These are phyloP conservation scores for Bergia puertoricense DNA, from an alignment of 92 coral and sea anemone genomes.

Conservation along the genomic window DNA sequence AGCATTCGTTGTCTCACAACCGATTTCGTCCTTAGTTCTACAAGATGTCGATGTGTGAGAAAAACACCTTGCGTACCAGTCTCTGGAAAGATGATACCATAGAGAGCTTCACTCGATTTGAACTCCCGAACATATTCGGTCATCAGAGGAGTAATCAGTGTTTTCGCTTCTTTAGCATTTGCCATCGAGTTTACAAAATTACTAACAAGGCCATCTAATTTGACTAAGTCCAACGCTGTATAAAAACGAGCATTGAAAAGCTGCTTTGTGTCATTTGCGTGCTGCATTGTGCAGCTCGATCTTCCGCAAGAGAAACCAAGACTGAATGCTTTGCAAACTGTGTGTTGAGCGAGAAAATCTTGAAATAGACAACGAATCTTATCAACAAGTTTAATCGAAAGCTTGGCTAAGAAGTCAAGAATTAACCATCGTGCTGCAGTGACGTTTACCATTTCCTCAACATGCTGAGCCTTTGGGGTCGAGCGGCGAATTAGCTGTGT, in stretches of 20 bases:
- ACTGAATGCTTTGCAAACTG: conserved; percentile 13
- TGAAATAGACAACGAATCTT: conserved; percentile 22
- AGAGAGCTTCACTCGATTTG: conserved; percentile 36
- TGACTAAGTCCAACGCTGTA: conserved; percentile 54
- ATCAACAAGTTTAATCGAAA: conserved; percentile 16
- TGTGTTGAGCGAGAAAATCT: conserved; percentile 20
- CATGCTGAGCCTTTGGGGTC: background rate
- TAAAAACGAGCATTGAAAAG: conserved; percentile 54
- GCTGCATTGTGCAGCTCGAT: conserved; percentile 42
- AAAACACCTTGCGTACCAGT: conserved; percentile 25
- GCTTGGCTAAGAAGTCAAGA: background rate
- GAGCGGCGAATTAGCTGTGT: background rate
- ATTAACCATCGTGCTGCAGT: background rate
- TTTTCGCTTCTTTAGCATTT: conserved; percentile 5
- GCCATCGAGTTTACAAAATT: conserved; percentile 19
- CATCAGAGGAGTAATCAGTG: conserved; percentile 13
- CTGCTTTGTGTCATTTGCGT: conserved; percentile 46
- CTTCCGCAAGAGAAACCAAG: conserved; percentile 20
- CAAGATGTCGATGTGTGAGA: conserved; percentile 18
- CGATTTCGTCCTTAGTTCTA: conserved; percentile 1
- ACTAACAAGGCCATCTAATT: conserved; percentile 64
- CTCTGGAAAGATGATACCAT: conserved; percentile 44
- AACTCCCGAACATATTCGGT: conserved; percentile 31
- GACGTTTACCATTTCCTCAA: background rate
- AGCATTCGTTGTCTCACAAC: conserved; percentile 49